Conservation (phyloP, 2,888 invertebrate species). For the Salpingus planirostris region DNA sequence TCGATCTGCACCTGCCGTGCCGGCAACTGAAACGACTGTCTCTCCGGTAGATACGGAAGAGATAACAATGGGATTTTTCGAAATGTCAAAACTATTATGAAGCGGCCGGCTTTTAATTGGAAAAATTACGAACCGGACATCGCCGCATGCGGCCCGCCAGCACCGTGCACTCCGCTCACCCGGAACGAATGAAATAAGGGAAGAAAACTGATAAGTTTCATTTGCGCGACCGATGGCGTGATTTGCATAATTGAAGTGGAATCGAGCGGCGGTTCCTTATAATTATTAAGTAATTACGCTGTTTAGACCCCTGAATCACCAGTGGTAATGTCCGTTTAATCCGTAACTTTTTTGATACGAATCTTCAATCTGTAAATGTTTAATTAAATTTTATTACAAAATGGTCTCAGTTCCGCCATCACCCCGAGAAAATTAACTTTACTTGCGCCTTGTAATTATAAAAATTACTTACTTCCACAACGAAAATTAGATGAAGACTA, state of each 20-base stretch:
- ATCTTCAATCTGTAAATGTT: slow-evolving; percentile 12
- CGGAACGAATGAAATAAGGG: too few species aligned
- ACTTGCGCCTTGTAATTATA: slow-evolving; percentile 12
- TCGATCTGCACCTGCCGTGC: slow-evolving; percentile 4
- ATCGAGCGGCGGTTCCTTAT: slow-evolving; percentile 3
- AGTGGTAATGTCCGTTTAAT: slow-evolving; percentile 7
- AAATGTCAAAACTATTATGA: slow-evolving; percentile 5
- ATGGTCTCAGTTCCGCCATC: slow-evolving; percentile 3
- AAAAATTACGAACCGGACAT: slow-evolving; percentile 7
- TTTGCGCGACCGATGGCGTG: too few species aligned
- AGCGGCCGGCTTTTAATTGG: slow-evolving; percentile 15
- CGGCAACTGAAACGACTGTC: too few species aligned
- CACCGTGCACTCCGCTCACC: too few species aligned
- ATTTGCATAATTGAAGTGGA: neutral
- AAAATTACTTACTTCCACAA: slow-evolving; percentile 5
- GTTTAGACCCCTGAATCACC: slow-evolving; percentile 2
- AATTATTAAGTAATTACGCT: slow-evolving; percentile 10
- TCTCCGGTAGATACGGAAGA: neutral
- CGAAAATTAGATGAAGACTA: neutral
- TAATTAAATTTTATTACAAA: slow-evolving; percentile 6
- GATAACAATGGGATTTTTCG: slow-evolving; percentile 6
- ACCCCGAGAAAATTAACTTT: slow-evolving; percentile 4
- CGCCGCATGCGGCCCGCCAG: too few species aligned
- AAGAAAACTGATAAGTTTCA: too few species aligned
- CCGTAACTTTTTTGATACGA: slow-evolving; percentile 11